A percentile compares a stretch with the other conserved stretches of the same genome.
Conservation (phyloP, 2,113 vertebrate species). For the Microcebus jonahi region DNA sequence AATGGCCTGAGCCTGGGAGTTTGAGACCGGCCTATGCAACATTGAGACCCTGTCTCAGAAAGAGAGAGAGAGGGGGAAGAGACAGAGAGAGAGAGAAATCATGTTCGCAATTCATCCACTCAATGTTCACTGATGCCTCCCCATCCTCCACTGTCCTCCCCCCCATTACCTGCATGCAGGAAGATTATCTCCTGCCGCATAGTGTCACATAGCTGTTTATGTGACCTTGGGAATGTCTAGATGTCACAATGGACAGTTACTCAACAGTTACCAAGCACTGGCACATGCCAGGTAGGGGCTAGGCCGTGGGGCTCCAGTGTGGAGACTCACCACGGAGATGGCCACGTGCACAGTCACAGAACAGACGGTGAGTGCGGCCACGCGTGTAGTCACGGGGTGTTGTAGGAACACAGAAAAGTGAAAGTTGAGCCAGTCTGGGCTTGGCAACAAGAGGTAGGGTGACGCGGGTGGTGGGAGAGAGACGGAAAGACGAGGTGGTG, state of each 20-base stretch:
- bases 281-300: neutral
- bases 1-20: too few species aligned
- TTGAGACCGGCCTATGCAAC: too few species aligned
- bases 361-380: neutral
- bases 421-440: neutral
- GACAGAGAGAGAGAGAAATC: neutral
- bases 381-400: accelerated
- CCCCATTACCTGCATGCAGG: neutral
- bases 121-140: neutral
- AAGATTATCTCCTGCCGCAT: neutral
- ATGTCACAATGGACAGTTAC: constrained; percentile 65
- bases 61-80: neutral
- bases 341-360: neutral
- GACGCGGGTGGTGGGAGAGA: neutral
- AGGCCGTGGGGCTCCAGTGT: neutral
- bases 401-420: neutral
- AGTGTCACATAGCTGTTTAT: neutral
- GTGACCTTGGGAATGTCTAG: neutral
- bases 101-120: neutral
- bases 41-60: too few species aligned
- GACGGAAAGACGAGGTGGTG: too few species aligned
- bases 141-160: neutral
- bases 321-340: neutral
- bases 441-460: neutral
- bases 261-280: neutral